Percentiles rank a stretch among this genome's conserved stretches.
Evolutionary conservation across 2,113 vertebrate species (phyloP).

Genomic region (Hyla sarda): DNA sequence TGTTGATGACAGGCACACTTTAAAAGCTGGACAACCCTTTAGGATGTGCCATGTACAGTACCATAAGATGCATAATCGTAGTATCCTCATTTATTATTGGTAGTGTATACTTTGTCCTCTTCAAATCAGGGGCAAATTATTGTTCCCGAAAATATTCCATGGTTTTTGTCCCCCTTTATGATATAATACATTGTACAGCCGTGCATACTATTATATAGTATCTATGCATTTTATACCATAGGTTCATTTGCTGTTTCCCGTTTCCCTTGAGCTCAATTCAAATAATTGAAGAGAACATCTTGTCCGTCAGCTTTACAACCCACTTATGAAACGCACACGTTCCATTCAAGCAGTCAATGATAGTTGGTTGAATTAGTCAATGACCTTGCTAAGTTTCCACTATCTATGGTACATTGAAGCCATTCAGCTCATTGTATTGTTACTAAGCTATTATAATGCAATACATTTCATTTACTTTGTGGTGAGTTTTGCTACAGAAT

Average conservation of each 20-base stretch:
- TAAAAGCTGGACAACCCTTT: too few relatives aligned
- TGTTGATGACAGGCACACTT: too few relatives aligned
- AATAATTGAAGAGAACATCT: constrained; percentile 30
- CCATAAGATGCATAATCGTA: background rate
- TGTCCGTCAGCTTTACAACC: background rate
- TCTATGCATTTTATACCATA: background rate
- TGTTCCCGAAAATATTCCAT: background rate
- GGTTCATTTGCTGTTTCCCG: background rate
- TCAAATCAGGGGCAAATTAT: background rate
- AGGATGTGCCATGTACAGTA: too few relatives aligned
- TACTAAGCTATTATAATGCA: constrained; percentile 39
- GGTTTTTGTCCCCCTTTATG: background rate
- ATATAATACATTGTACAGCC: background rate
- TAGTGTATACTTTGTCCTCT: background rate
- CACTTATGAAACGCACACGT: constrained; percentile 10
- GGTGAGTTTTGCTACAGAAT: constrained; percentile 15
- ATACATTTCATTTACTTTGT: constrained; percentile 45
- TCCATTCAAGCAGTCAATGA: constrained; percentile 34
- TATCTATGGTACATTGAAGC: constrained; percentile 30
- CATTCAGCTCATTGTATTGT: constrained; percentile 34
- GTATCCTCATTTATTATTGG: background rate
- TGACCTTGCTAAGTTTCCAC: constrained; percentile 51
- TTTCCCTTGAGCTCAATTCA: background rate
- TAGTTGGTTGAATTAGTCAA: constrained; percentile 36
- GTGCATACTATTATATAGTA: background rate